Base-by-base conservation (phyloP, 2,797 vertebrate genomes). In the Acanthopagrus latus region DNA sequence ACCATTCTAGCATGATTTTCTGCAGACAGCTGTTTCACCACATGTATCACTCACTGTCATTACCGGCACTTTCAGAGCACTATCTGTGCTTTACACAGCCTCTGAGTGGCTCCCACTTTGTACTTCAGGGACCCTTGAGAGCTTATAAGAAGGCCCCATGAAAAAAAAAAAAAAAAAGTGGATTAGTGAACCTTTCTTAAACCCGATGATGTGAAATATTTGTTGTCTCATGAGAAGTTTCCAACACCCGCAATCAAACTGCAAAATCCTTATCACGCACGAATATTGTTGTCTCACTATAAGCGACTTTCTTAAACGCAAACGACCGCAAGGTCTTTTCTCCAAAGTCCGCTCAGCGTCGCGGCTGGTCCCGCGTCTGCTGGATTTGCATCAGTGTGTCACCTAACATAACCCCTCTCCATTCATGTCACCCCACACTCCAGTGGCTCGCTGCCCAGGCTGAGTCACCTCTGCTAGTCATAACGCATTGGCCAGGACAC, bases 381-480 rank as follows among this genome's bases (percentile, higher is more conserved):
- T 57, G 56, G 20, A 68, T 86, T 60, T 78, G 63, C 52, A 72
- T 82, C 52, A 20, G 7, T 1, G 43, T 72, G 74, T 85, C 70
- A 63, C 75, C 78, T 71, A 3, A 71, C 48, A 51, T 83, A 65
- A 81, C 67, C 68, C 51, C 44, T 66, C 72, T 67, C 70, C 33
- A 56, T 74, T 87, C 75, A 71, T 83, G 76, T 87, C 84, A 58
- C 64, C 83, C 63, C 78, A 86, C 80, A 82, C 89, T 91, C 60
- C 68, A 13, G 70, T 79, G 74, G 72, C 86, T 65, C 18, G 68
- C 66, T 74, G 86, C 83, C 86, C 76, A 41, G 77, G 63, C 68
- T 80, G 85, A 91, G 84, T 91, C 87, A 86, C 88, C 83, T 81
- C 62, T 81, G 78, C 75, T 64, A 84, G 90, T 88, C 86, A 86